These are phyloP conservation scores for Salminus brasiliensis DNA, from an alignment of 2,113 vertebrate genomes.

Conservation along the genomic window DNA sequence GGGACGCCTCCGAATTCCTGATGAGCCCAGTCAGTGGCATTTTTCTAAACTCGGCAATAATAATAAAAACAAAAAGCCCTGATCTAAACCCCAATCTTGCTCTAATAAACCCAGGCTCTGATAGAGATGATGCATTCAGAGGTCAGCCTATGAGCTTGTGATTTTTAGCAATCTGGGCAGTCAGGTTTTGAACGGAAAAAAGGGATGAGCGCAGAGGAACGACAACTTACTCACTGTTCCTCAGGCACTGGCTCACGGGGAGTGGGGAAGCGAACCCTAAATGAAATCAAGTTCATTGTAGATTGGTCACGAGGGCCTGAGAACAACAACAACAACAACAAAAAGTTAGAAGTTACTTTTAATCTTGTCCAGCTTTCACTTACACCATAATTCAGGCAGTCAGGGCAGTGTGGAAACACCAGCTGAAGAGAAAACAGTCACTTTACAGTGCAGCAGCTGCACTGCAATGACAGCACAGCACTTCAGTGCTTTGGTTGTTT, in stretches of 20 bases:
- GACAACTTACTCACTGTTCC: not conserved
- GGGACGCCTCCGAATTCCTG: constrained; percentile 46
- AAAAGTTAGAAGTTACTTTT: constrained; percentile 18
- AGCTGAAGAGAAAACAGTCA: not conserved
- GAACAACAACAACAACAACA: no score
- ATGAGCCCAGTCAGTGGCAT: constrained; percentile 50
- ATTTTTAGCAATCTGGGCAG: constrained; percentile 28
- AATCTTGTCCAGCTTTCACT: constrained; percentile 17
- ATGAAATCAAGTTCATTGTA: constrained; percentile 26
- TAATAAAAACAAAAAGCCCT: not conserved
- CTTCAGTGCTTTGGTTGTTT: constrained; percentile 12
- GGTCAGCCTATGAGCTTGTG: constrained; percentile 24
- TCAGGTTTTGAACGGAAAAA: constrained; percentile 13
- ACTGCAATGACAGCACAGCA: constrained; percentile 14
- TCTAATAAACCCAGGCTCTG: constrained; percentile 10
- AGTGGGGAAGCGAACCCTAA: not conserved
- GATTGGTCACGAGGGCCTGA: not conserved
- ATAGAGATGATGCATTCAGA: constrained; percentile 30
- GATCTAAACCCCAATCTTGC: constrained; percentile 38
- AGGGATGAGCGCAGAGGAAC: not conserved
- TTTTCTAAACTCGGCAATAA: constrained; percentile 32
- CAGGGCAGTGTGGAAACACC: not conserved
- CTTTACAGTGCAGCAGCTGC: constrained; percentile 8
- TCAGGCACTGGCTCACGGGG: not conserved
- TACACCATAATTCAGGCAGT: not conserved